A percentile compares a stretch with the other conserved stretches of the same genome.
Evolutionary conservation across 2,888 invertebrate species (phyloP).

Genomic region (Germaria angustata): DNA sequence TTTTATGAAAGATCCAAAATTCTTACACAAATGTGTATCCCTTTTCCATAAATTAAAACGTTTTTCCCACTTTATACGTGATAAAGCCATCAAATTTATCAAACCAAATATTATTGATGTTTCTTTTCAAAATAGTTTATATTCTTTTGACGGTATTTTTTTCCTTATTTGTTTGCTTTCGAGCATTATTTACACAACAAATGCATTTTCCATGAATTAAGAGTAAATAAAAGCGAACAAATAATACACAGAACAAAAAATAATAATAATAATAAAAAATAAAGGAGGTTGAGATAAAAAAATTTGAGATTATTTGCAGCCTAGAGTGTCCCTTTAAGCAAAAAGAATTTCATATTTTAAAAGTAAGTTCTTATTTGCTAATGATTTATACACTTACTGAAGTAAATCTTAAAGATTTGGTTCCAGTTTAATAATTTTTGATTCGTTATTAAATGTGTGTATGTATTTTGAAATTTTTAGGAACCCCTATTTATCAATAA

Average conservation of each 20-base stretch:
- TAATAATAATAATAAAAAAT: no score
- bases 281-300: conserved; percentile 13
- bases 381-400: no score
- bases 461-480: no score
- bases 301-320: not conserved
- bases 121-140: conserved; percentile 20
- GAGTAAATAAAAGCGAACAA: conserved; percentile 34
- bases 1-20: no score
- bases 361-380: no score
- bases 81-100: conserved; percentile 26
- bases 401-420: no score
- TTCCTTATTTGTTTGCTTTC: not conserved
- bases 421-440: no score
- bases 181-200: conserved; percentile 62
- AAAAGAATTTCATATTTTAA: not conserved
- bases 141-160: conserved; percentile 43
- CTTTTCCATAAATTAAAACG: not conserved
- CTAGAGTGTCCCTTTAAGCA: not conserved
- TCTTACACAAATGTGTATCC: not conserved
- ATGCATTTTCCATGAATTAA: conserved; percentile 57
- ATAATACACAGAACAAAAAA: conserved; percentile 13
- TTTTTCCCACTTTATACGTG: not conserved
- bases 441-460: no score
- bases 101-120: conserved; percentile 25
- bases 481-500: no score